Percentiles rank a stretch among this genome's conserved stretches.
phyloP scores from a whole-genome alignment of 2,113 vertebrate species.

The Butastur rufipennis region DNA sequence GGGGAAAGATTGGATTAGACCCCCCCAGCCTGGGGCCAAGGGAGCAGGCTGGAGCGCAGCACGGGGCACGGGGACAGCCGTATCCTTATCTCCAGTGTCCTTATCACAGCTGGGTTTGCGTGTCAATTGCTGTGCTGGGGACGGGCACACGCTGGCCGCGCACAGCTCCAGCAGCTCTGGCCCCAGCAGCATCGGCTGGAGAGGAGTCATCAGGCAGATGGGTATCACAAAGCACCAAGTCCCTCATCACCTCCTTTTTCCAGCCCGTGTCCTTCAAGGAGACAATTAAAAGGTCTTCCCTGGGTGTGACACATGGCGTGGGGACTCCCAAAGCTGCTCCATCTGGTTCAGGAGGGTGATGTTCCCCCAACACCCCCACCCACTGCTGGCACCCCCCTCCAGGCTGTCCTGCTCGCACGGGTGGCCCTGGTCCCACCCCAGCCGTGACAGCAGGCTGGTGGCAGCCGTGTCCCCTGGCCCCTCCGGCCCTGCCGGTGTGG shows the following conservation, averaged over 20 bases:
- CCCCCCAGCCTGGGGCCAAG: no score
- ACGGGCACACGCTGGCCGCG: rapidly evolving
- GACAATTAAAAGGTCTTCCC: not conserved
- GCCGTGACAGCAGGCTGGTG: not conserved
- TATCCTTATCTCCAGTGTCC: not conserved
- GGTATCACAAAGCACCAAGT: not conserved
- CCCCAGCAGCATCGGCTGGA: not conserved
- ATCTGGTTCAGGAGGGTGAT: not conserved
- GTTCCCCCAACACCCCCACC: not conserved
- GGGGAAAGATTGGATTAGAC: not conserved
- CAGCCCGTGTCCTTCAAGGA: rapidly evolving
- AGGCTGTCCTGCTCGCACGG: not conserved
- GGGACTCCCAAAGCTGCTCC: not conserved
- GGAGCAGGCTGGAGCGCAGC: not conserved
- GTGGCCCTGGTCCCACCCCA: not conserved
- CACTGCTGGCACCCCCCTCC: rapidly evolving
- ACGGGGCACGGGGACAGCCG: rapidly evolving
- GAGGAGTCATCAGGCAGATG: not conserved
- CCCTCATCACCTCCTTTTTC: not conserved
- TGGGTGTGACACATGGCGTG: not conserved
- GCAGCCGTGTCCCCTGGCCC: not conserved
- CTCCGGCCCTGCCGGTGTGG: rapidly evolving
- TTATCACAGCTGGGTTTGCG: not conserved
- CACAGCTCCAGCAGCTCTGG: rapidly evolving
- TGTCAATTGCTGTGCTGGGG: rapidly evolving